A percentile compares a stretch with the other conserved stretches of the same genome.
These are phyloP conservation scores for Polylopha cassiicola DNA, from an alignment of 2,888 invertebrate genomes.

Conservation along the genomic window DNA sequence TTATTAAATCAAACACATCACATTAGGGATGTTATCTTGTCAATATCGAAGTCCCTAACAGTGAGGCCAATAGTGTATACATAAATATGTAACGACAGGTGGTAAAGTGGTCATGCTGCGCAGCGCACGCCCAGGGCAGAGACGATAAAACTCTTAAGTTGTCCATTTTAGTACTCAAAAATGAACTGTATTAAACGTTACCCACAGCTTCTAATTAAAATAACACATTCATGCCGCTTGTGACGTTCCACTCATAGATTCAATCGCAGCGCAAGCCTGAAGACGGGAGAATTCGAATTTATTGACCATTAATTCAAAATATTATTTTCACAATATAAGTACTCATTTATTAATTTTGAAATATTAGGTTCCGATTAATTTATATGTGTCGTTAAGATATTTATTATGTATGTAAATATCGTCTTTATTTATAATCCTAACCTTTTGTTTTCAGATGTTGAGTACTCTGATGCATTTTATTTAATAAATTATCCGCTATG, in stretches of 20 bases:
- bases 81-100: conserved; percentile 78
- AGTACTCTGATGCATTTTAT: conserved; percentile 44
- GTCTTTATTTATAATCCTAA: conserved; percentile 72
- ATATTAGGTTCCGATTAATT: conserved; percentile 78
- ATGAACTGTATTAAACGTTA: conserved; percentile 49
- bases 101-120: conserved; percentile 76
- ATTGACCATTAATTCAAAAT: conserved; percentile 78
- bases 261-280: conserved; percentile 72
- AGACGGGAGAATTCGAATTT: conserved; percentile 78
- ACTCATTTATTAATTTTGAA: conserved; percentile 78
- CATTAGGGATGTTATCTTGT: conserved; percentile 79
- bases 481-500: conserved; percentile 38
- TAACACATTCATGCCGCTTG: conserved; percentile 28
- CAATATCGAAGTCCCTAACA: conserved; percentile 77
- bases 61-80: conserved; percentile 77
- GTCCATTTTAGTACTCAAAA: conserved; percentile 40
- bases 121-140: conserved; percentile 63
- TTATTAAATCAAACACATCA: conserved; percentile 79
- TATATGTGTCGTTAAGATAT: conserved; percentile 77
- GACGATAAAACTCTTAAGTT: conserved; percentile 43
- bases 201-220: conserved; percentile 45
- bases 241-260: conserved; percentile 29
- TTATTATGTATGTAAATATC: conserved; percentile 77
- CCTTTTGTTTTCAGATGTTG: conserved; percentile 64
- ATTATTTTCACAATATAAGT: conserved; percentile 78